These are phyloP conservation scores for Tychaedon coryphoeus DNA, from an alignment of 2,113 vertebrate genomes.

Conservation along the genomic window DNA sequence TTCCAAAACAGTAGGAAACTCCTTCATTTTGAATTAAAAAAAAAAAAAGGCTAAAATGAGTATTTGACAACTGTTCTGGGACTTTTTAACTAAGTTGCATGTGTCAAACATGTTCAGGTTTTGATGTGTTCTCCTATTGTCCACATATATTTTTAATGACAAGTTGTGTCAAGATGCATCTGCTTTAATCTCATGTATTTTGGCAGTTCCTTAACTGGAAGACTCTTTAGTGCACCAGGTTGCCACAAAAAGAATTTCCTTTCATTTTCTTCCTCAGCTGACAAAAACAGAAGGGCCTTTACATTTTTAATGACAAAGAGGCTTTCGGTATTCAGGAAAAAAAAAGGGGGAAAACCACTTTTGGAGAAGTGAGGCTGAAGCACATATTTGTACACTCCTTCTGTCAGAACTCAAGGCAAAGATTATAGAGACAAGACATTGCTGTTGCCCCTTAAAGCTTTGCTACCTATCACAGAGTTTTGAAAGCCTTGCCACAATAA, in stretches of 20 bases:
- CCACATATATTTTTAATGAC: slow-evolving; percentile 23
- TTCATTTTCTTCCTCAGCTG: neutral
- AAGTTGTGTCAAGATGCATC: neutral
- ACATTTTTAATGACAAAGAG: slow-evolving; percentile 42
- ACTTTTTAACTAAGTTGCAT: neutral
- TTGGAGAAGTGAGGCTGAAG: neutral
- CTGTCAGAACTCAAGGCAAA: neutral
- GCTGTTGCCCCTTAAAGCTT: neutral
- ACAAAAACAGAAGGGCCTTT: neutral
- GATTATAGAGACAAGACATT: neutral
- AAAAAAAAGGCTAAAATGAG: neutral
- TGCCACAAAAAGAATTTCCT: neutral
- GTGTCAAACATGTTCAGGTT: neutral
- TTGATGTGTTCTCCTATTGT: neutral
- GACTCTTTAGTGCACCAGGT: neutral
- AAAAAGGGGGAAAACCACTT: neutral
- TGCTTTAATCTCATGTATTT: neutral
- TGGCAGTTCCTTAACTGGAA: neutral
- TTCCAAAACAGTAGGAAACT: neutral
- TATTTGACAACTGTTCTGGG: neutral
- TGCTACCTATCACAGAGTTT: neutral
- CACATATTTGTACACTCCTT: neutral
- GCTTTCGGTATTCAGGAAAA: neutral
- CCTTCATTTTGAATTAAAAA: neutral
- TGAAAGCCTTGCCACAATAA: neutral